phyloP scores from a whole-genome alignment of 2,888 invertebrate genomes.

The Tupiocoris notatus region DNA sequence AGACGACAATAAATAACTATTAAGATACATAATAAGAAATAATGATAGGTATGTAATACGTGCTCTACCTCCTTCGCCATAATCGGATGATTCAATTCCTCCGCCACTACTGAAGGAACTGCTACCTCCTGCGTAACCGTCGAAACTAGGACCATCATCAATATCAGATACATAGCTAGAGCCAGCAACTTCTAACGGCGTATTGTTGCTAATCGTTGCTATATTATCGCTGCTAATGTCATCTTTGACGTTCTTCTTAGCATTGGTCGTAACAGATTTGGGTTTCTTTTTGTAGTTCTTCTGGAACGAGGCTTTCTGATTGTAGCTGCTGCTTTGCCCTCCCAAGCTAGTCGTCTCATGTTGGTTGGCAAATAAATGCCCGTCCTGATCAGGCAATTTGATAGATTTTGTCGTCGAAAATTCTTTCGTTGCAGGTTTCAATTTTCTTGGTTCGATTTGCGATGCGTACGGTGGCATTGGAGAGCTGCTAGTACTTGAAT shows the following conservation, averaged over 20 bases:
- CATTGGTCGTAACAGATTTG: background rate
- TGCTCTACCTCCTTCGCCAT: background rate
- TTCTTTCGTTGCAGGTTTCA: constrained; percentile 33
- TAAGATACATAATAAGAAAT: too few relatives aligned
- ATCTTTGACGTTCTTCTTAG: constrained; percentile 2
- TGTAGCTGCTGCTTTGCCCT: constrained; percentile 44
- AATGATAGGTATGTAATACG: too few relatives aligned
- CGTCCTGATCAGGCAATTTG: constrained; percentile 43
- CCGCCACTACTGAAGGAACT: constrained; percentile 1
- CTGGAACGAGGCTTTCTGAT: constrained; percentile 43
- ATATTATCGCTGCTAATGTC: constrained; percentile 13
- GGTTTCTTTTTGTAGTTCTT: constrained; percentile 41
- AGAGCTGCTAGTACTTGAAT: background rate
- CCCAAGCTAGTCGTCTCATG: constrained; percentile 38
- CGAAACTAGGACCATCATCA: constrained; percentile 37
- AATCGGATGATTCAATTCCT: background rate
- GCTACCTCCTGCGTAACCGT: constrained; percentile 24
- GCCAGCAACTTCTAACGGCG: constrained; percentile 44
- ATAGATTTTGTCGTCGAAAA: constrained; percentile 39
- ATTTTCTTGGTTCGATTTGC: background rate
- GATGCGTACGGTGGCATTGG: background rate
- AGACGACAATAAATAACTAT: too few relatives aligned
- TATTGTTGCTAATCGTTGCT: constrained; percentile 7
- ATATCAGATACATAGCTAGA: constrained; percentile 44
- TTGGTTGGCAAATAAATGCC: constrained; percentile 39